Evolutionary conservation across 2,113 vertebrate species (phyloP).

Genomic region (Colius striatus): DNA sequence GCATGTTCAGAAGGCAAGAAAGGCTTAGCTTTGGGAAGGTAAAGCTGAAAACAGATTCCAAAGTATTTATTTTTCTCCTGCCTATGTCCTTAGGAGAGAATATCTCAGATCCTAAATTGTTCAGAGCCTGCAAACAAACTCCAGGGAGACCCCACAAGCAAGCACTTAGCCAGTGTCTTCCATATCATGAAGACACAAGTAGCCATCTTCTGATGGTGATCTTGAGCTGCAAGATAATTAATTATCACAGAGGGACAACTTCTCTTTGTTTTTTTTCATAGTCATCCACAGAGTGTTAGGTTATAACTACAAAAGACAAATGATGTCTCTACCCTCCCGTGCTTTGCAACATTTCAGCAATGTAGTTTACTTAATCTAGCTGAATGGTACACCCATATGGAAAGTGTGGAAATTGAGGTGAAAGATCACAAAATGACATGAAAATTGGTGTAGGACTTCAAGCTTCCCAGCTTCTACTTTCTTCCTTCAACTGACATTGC

Average conservation of each 20-base stretch:
- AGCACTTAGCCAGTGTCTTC: background rate
- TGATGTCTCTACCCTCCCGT: background rate
- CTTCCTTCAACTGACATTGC: background rate
- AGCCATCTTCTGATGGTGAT: background rate
- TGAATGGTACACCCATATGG: background rate
- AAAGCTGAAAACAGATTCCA: background rate
- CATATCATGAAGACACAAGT: background rate
- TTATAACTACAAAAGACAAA: background rate
- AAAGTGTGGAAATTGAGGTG: constrained; percentile 8
- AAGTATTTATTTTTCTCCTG: background rate
- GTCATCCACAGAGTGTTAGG: background rate
- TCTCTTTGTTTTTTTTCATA: background rate
- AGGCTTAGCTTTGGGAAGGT: background rate
- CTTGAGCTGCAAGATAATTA: background rate
- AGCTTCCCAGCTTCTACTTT: background rate
- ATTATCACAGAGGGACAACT: background rate
- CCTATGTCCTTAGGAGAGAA: background rate
- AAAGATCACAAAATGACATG: background rate
- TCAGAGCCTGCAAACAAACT: background rate
- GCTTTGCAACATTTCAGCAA: background rate
- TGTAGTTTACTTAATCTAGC: background rate
- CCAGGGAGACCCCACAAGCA: background rate
- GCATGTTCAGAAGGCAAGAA: background rate
- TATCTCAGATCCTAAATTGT: background rate
- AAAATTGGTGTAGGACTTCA: background rate